phyloP scores from a whole-genome alignment of 2,113 vertebrate genomes.

The Vidua chalybeata region DNA sequence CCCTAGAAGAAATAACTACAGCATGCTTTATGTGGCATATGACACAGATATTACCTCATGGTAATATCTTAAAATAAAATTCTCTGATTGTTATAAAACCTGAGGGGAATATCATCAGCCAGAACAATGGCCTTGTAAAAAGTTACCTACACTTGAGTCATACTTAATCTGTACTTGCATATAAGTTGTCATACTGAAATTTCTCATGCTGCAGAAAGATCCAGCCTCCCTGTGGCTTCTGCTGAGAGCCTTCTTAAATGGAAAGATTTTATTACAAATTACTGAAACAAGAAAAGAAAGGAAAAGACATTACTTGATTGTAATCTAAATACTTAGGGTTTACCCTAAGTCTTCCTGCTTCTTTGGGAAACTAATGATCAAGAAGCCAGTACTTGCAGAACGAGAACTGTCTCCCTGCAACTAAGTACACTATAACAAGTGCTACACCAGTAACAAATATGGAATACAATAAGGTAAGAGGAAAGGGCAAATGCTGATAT shows the following conservation, averaged over 20 bases:
- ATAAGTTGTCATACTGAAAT: not conserved
- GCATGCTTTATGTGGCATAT: not conserved
- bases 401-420: not conserved
- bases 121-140: not conserved
- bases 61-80: not conserved
- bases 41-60: not conserved
- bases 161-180: not conserved
- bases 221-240: not conserved
- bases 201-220: not conserved
- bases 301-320: not conserved
- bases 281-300: not conserved
- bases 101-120: not conserved
- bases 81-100: not conserved
- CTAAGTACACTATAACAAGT: not conserved
- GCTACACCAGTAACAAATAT: not conserved
- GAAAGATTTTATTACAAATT: not conserved
- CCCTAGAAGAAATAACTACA: not conserved
- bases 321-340: not conserved
- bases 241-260: not conserved
- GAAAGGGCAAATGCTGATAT: not conserved
- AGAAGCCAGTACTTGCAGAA: not conserved
- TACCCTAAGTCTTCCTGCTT: not conserved
- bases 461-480: not conserved
- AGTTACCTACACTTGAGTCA: not conserved
- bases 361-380: not conserved